Base-by-base conservation (phyloP, 2,888 invertebrate genomes). In the Cephus nigrinus region DNA sequence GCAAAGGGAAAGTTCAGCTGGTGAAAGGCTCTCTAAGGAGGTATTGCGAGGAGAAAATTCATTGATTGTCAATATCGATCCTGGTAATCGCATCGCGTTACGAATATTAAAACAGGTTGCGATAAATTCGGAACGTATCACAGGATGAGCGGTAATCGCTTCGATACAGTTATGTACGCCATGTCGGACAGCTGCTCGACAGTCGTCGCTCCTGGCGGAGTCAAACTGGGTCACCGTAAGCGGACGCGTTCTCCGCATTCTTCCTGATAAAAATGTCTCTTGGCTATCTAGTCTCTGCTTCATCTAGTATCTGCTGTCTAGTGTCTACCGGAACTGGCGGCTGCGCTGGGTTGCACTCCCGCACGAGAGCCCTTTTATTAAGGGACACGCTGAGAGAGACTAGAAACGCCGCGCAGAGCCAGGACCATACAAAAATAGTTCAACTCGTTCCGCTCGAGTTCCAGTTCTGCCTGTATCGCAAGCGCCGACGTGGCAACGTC, bases 241-340 rank as follows among this genome's bases (percentile, higher is more conserved):
- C 69, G 30, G 31, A 69, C 69, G 69, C 69, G 69, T 30, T 69
- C 69, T 69, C 32, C 69, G 69, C 69, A 32, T 69, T 69, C 69
- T 32, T 31, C 69, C 12, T 31, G 69, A 40, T 40, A 40, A 15
- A 40, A 40, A 15, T 40, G 40, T 40, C 40, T 40, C 40, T 40
- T 40, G 5, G 40, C 40, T 40, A 15, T 40, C 40, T 5, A 15
- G 40, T 15, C 36, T 36, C 36, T 15, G 36, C 3, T 35, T 3
- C 35, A n/a, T n/a, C n/a, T n/a, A n/a, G n/a, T n/a, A n/a, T n/a
- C n/a, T n/a, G n/a, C 15, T 32, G 30, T 69, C 32, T 32, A 30
- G 12, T 69, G 31, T 15, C 69, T 69, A 32, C 69, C 69, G 69
- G 69, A 69, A 69, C 69, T 69, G 69, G 69, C 69, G 31, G 69